Base-by-base conservation (phyloP, 2,888 invertebrate genomes). In the Napeogenes inachia region DNA sequence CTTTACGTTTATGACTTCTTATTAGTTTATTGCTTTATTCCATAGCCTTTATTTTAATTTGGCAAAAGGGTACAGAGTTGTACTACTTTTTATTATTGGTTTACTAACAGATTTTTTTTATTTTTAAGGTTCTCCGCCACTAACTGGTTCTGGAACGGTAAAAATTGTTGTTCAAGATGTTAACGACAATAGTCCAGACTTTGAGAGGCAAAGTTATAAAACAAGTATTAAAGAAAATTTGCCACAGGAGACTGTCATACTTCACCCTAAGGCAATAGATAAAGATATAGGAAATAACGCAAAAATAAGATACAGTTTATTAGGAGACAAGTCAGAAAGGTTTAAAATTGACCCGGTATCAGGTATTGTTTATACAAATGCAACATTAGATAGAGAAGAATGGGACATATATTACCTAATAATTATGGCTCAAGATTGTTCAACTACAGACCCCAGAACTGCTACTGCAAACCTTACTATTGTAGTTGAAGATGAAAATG, bases 121-220 rank as follows among this genome's bases (percentile, higher is more conserved):
- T 21, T 21, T 92, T 92, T 54, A 91, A 96, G 98, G 98, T 62
- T 96, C 96, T 30, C 98, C 98, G 21, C 96, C 98, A 2, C 89
- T 98, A 62, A 98, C 98, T 2, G 98, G 98, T 57, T 96, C 98
- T 4, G 98, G 98, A 47, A 95, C 96, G 57, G 95, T 99, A 2
- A 93, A 94, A 75, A 94, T 99, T 63, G 92, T 96, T 60, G 98
- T 99, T 10, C 95, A 97, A 86, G 99, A 99, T 83, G 95, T 97
- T 62, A 98, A 98, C 82, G 98, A 98, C 81, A 97, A 98, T 81
- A 94, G 94, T 71, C 98, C 98, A 0, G 94, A 95, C 73, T 98
- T 98, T 82, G 94, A 94, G 73, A 92, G 95, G 60, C 95, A 95
- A 77, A 94, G 94, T 61, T 97, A 97, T 80, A 93, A 93, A 71